A percentile compares a stretch with the other conserved stretches of the same genome.
Evolutionary conservation across 2,797 vertebrate genomes (phyloP).

Genomic region (Enoplosus armatus): DNA sequence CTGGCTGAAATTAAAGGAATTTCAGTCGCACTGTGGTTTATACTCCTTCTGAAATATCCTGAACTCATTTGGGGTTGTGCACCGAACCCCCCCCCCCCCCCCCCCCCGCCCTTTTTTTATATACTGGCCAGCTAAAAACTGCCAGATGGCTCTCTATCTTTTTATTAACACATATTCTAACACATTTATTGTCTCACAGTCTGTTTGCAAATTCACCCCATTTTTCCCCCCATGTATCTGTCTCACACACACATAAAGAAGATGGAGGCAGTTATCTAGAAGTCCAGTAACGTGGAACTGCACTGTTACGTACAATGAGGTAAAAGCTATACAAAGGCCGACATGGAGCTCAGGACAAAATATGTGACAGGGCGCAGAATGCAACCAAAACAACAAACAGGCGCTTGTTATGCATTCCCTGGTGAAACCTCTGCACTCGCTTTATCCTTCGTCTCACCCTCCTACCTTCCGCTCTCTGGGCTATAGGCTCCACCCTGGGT

Average conservation of each 20-base stretch:
- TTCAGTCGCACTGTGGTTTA: constrained; percentile 41
- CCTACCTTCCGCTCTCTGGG: constrained; percentile 16
- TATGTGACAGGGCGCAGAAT: constrained; percentile 56
- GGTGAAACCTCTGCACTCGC: constrained; percentile 37
- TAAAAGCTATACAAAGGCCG: constrained; percentile 20
- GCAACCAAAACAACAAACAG: constrained; percentile 51
- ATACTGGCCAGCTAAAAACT: constrained; percentile 50
- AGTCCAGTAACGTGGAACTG: constrained; percentile 17
- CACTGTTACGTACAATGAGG: not conserved
- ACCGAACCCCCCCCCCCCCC: constrained; percentile 23
- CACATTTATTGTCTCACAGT: constrained; percentile 50
- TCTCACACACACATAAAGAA: constrained; percentile 24
- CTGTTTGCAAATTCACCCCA: constrained; percentile 26
- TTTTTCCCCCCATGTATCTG: constrained; percentile 1
- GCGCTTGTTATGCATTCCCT: constrained; percentile 31
- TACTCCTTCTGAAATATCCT: constrained; percentile 47
- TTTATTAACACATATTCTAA: too few relatives aligned
- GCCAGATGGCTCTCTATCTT: constrained; percentile 67
- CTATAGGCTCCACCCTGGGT: constrained; percentile 60
- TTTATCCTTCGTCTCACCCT: constrained; percentile 34
- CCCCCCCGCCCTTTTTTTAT: constrained; percentile 21
- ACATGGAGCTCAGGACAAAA: constrained; percentile 46
- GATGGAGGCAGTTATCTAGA: constrained; percentile 14
- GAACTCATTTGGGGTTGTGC: constrained; percentile 43
- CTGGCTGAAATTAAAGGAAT: constrained; percentile 57